phyloP scores from a whole-genome alignment of 1,140 invertebrate genomes.

The Bombus impatiens region DNA sequence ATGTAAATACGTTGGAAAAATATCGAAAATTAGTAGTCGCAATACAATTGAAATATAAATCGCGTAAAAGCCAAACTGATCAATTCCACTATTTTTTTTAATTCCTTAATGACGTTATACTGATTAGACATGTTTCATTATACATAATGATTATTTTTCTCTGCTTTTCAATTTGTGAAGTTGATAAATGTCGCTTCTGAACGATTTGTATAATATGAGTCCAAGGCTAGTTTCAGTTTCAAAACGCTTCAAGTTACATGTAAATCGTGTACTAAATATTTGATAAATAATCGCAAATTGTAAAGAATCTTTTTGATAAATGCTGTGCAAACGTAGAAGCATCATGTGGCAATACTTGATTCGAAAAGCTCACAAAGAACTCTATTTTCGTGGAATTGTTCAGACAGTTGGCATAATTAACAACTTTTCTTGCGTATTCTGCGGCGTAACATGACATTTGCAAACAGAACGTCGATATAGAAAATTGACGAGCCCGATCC shows the following conservation, averaged over 20 bases:
- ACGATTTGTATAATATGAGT: too few species aligned
- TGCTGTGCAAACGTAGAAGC: background rate
- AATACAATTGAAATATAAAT: too few species aligned
- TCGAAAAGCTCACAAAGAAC: background rate
- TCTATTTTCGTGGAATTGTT: background rate
- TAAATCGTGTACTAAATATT: background rate
- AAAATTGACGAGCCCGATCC: background rate
- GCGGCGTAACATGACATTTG: background rate
- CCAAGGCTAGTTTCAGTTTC: background rate
- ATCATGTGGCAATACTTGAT: background rate
- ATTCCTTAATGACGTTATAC: too few species aligned
- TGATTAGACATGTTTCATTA: too few species aligned
- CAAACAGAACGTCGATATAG: slow-evolving; percentile 17
- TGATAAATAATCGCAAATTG: background rate
- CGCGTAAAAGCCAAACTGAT: too few species aligned
- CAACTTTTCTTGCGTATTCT: background rate
- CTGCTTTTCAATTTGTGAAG: too few species aligned
- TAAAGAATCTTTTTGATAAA: background rate
- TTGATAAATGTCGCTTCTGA: too few species aligned
- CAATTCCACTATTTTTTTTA: too few species aligned
- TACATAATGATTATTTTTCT: too few species aligned
- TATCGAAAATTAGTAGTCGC: too few species aligned
- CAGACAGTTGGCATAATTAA: slow-evolving; percentile 13
- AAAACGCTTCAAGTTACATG: background rate
- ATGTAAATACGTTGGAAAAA: too few species aligned